These are phyloP conservation scores for Cotesia glomerata DNA, from an alignment of 1,140 invertebrate species.

Conservation along the genomic window DNA sequence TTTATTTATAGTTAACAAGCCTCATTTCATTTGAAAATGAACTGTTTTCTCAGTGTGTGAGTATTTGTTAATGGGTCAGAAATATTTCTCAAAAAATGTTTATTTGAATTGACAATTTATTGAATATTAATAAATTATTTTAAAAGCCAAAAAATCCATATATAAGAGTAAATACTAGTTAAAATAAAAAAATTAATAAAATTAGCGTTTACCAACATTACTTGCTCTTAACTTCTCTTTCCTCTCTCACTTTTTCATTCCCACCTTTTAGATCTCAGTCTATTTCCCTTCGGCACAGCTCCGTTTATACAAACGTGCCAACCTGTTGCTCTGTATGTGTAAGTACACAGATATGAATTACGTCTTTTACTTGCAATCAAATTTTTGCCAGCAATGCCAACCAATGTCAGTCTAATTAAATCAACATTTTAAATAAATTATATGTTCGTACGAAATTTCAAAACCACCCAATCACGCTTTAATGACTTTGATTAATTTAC, in stretches of 20 bases:
- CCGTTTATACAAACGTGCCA: constrained; percentile 26
- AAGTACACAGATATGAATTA: constrained; percentile 6
- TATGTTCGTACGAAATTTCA: neutral
- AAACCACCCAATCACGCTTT: no score
- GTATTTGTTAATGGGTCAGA: no score
- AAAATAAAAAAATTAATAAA: no score
- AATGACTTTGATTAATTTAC: no score
- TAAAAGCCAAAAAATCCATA: neutral
- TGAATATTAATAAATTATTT: no score
- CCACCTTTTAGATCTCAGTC: neutral
- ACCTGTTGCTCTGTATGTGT: constrained; percentile 21
- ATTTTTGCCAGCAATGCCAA: neutral
- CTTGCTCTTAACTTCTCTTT: neutral
- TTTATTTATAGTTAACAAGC: no score
- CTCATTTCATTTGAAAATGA: no score
- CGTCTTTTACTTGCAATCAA: neutral
- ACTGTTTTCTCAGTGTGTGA: no score
- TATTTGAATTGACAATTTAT: no score
- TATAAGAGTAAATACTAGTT: no score
- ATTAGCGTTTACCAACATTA: no score
- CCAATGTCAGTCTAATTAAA: neutral
- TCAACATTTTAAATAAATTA: neutral
- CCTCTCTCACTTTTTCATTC: neutral
- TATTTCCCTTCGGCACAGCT: constrained; percentile 8
- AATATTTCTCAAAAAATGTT: no score